Evolutionary conservation across 1,140 invertebrate species (phyloP), one percentile per base, ranked within the genome.

Genomic region (Drosophila repletoides): DNA sequence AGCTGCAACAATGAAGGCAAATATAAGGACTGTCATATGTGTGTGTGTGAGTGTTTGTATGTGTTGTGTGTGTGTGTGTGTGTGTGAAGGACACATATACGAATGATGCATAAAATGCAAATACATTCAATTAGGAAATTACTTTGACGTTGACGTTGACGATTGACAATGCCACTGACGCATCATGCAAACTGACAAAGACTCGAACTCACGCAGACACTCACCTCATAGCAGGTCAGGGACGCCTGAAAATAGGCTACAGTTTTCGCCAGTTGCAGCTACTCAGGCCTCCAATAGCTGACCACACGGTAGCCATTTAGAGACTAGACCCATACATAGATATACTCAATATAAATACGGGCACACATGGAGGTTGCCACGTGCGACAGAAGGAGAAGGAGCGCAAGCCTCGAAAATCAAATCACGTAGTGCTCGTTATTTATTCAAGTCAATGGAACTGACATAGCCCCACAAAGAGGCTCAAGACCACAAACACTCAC

Each of bases 381-480:
- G 73, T 68, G 41, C n/a, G n/a, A n/a, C 26, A 61, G 28, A 49
- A 69, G 46, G 72, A 52, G 64, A 72, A 63, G 51, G 65, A 66
- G 45, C 38, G 12, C 22, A 52, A 45, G 61, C 40, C 52, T 56
- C 36, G 46, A 56, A 67, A 83, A 84, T 71, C 77, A 56, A 77
- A 74, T 84, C 77, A 84, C 77, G 77, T 84, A 64, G 58, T 4
- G 31, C 61, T 71, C 59, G 70, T 71, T 74, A 84, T 83, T 80
- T 84, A 69, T 73, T 65, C 70, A 61, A 64, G 43, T 69, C 66
- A 56, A 69, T 69, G 65, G 48, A 63, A 63, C 48, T 68, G 36
- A 55, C 56, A 68, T 46, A 60, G 33, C 28, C 40, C 14, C 24
- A 41, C 52, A 41, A 33, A 34, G 28, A 43, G 40, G 22, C 53